A percentile compares a stretch with the other conserved stretches of the same genome.
Evolutionary conservation across 1,140 invertebrate species (phyloP).

Genomic region (Lordiphosa mommai): DNA sequence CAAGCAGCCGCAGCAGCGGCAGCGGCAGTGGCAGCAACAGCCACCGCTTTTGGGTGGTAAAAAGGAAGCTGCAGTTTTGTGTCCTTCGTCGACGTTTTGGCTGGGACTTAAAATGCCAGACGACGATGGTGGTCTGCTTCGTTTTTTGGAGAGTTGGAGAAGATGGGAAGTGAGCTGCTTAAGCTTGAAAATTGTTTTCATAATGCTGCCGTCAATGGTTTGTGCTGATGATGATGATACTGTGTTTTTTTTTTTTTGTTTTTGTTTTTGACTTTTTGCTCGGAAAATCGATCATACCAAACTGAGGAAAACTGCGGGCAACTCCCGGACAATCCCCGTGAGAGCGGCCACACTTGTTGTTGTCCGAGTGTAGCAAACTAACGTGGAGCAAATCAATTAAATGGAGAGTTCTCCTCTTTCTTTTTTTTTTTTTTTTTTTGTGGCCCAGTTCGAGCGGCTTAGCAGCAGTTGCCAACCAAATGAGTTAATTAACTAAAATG

Average conservation of each 20-base stretch:
- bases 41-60: background rate
- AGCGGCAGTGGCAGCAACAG: background rate
- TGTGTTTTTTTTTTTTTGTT: constrained; percentile 29
- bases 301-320: constrained; percentile 12
- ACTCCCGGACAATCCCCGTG: constrained; percentile 60
- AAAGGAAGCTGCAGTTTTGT: constrained; percentile 59
- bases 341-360: constrained; percentile 69
- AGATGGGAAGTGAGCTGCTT: constrained; percentile 63
- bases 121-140: constrained; percentile 12
- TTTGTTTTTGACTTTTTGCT: constrained; percentile 55
- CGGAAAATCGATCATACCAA: constrained; percentile 42
- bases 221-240: constrained; percentile 16
- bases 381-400: no score
- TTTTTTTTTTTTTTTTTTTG: constrained; percentile 16
- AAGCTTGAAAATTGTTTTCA: constrained; percentile 78
- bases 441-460: constrained; percentile 54
- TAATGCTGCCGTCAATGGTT: constrained; percentile 38
- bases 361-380: background rate
- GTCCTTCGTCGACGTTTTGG: constrained; percentile 37
- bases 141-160: constrained; percentile 1
- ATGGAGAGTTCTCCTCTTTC: background rate
- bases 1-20: constrained; percentile 30
- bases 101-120: constrained; percentile 63
- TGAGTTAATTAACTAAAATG: constrained; percentile 80
- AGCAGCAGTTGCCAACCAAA: constrained; percentile 75